A percentile compares a stretch with the other conserved stretches of the same genome.
phyloP scores from a whole-genome alignment of 2,113 vertebrate species.

The Pomatorhinus ruficollis region DNA sequence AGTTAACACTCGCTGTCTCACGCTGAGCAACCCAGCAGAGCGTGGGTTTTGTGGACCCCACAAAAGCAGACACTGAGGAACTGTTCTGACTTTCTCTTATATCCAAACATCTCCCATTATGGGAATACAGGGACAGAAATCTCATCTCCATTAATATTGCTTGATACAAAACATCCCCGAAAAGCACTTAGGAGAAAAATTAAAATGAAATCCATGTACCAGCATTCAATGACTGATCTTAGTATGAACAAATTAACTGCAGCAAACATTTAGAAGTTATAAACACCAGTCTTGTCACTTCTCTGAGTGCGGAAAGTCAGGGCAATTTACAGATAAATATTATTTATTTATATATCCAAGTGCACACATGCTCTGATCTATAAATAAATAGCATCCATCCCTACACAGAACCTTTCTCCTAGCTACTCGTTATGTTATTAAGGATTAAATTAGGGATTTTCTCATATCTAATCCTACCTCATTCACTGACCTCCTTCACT shows the following conservation, averaged over 20 bases:
- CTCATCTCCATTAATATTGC: not conserved
- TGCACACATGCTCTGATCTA: not conserved
- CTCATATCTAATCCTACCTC: not conserved
- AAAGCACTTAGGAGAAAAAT: not conserved
- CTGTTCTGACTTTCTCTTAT: not conserved
- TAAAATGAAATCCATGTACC: not conserved
- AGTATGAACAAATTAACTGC: not conserved
- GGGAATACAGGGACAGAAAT: not conserved
- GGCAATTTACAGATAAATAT: not conserved
- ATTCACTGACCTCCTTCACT: not conserved
- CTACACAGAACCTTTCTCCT: not conserved
- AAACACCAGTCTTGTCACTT: not conserved
- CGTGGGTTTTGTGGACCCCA: rapidly evolving
- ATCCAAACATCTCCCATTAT: not conserved
- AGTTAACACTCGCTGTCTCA: not conserved
- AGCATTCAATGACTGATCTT: rapidly evolving
- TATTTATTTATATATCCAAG: not conserved
- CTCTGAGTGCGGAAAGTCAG: not conserved
- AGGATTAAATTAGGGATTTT: not conserved
- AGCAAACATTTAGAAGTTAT: not conserved
- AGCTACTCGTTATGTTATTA: not conserved
- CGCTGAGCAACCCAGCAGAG: not conserved
- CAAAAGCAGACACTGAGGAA: not conserved
- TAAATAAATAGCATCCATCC: not conserved
- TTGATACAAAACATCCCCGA: not conserved